Conservation (phyloP, 2,113 vertebrate species). For the Tympanuchus pallidicinctus region DNA sequence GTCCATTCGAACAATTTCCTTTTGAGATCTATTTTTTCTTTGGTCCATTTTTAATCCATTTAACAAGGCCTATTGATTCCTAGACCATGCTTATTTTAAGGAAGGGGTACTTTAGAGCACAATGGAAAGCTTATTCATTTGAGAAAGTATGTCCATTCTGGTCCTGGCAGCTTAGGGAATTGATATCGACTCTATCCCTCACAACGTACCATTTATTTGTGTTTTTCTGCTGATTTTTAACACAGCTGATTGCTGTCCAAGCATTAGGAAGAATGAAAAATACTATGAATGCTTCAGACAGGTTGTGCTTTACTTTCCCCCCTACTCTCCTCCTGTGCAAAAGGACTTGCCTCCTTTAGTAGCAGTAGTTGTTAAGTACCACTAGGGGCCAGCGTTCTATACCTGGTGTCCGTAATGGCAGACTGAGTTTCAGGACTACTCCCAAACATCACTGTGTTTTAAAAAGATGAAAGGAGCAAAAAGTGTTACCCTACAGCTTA, state of each 20-base stretch:
- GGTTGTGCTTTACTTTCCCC: background rate
- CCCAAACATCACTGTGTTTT: background rate
- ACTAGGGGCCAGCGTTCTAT: conserved; percentile 28
- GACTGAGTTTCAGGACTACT: background rate
- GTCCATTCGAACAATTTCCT: conserved; percentile 2
- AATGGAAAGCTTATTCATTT: conserved; percentile 47
- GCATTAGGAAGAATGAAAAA: background rate
- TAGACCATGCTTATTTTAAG: conserved; percentile 28
- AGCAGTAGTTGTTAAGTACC: background rate
- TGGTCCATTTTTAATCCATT: conserved; percentile 62
- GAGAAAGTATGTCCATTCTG: conserved; percentile 12
- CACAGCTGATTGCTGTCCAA: background rate
- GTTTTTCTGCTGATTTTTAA: background rate
- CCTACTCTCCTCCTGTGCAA: background rate
- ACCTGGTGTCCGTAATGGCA: background rate
- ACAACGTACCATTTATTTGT: background rate
- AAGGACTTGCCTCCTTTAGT: background rate
- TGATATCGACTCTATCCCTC: background rate
- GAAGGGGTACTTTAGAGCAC: conserved; percentile 17
- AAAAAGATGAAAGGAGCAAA: background rate
- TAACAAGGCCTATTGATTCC: conserved; percentile 49
- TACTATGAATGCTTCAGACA: background rate
- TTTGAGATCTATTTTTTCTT: conserved; percentile 40
- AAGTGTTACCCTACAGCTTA: background rate
- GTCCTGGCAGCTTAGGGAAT: background rate